Evolutionary conservation across 92 coral and sea anemone species (phyloP).

Genomic region (Palythoa heliodiscus): DNA sequence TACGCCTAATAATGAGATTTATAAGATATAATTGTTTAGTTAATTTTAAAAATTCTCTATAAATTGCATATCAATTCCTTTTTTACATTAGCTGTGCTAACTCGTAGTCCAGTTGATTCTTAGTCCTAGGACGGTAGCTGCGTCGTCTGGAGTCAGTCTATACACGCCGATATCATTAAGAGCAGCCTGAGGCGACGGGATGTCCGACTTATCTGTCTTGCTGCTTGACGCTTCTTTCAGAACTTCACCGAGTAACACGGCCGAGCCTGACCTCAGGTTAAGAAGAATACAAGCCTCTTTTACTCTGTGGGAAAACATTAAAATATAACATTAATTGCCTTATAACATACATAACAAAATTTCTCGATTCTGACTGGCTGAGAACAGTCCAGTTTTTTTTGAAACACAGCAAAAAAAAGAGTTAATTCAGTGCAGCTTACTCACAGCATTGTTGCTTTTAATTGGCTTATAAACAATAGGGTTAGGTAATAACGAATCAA

Average conservation of each 20-base stretch:
- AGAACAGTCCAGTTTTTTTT: too few species aligned
- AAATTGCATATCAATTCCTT: not conserved
- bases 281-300: slow-evolving; percentile 90
- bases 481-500: too few species aligned
- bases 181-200: slow-evolving; percentile 67
- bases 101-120: slow-evolving; percentile 84
- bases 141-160: slow-evolving; percentile 74
- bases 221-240: slow-evolving; percentile 57
- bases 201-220: slow-evolving; percentile 49
- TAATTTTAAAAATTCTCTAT: not conserved
- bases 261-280: slow-evolving; percentile 93
- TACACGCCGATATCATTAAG: slow-evolving; percentile 89
- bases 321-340: not conserved
- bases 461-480: too few species aligned
- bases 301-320: slow-evolving; percentile 59
- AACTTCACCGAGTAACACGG: slow-evolving; percentile 75
- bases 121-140: slow-evolving; percentile 75
- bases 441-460: too few species aligned
- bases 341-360: too few species aligned
- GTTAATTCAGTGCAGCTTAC: too few species aligned
- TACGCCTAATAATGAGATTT: too few species aligned
- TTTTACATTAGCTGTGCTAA: slow-evolving; percentile 3
- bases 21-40: not conserved
- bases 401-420: too few species aligned
- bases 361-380: too few species aligned